Conservation (phyloP, 1,140 invertebrate genomes). For the Drosophila pruinosa region DNA sequence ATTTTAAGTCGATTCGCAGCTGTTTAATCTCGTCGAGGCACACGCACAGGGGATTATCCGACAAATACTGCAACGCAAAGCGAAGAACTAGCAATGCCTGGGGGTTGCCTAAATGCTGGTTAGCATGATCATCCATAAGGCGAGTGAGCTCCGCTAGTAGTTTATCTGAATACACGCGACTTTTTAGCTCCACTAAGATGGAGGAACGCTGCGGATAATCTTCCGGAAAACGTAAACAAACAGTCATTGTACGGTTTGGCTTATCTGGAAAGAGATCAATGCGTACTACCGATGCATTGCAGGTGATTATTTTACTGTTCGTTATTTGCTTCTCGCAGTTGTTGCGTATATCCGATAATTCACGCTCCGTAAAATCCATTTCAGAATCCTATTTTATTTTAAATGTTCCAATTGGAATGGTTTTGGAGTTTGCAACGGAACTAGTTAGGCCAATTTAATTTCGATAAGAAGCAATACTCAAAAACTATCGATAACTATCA, state of each 20-base stretch:
- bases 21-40: slow-evolving; percentile 89
- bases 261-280: slow-evolving; percentile 86
- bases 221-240: slow-evolving; percentile 87
- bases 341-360: slow-evolving; percentile 86
- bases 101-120: slow-evolving; percentile 85
- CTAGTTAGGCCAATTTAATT: too few relatives aligned
- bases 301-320: slow-evolving; percentile 87
- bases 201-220: slow-evolving; percentile 85
- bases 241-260: slow-evolving; percentile 86
- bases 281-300: slow-evolving; percentile 83
- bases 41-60: slow-evolving; percentile 89
- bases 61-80: slow-evolving; percentile 87
- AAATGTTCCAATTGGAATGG: slow-evolving; percentile 14
- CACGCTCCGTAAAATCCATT: slow-evolving; percentile 87
- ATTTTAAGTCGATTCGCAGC: slow-evolving; percentile 85
- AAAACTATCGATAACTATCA: background rate
- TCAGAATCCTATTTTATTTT: slow-evolving; percentile 16
- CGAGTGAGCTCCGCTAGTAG: slow-evolving; percentile 86
- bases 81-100: slow-evolving; percentile 85
- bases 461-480: background rate
- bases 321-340: slow-evolving; percentile 86
- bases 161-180: slow-evolving; percentile 87
- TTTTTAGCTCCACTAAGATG: slow-evolving; percentile 89
- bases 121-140: slow-evolving; percentile 87
- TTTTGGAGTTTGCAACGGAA: background rate